Evolutionary conservation across 2,797 vertebrate species (phyloP).

Genomic region (Rhodeus uyekii): DNA sequence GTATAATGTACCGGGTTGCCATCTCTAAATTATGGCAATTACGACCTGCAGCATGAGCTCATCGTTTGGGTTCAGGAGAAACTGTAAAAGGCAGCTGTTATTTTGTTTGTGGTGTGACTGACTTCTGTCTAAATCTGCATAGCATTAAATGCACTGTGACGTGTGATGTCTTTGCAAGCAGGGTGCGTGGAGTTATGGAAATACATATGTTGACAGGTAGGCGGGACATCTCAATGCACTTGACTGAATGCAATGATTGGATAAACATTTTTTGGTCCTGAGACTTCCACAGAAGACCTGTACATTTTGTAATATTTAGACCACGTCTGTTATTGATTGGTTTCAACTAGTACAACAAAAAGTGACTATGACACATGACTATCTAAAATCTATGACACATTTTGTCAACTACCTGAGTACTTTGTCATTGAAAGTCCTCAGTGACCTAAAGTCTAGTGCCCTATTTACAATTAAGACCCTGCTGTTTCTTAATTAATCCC

Average conservation of each 20-base stretch:
- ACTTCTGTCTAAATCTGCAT: too few species aligned
- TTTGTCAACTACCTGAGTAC: background rate
- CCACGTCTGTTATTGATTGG: background rate
- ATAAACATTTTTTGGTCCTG: background rate
- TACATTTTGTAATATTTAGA: background rate
- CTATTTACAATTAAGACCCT: constrained; percentile 45
- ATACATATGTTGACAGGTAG: background rate
- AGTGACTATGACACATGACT: background rate
- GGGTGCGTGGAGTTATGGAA: background rate
- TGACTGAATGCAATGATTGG: background rate
- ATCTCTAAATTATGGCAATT: background rate
- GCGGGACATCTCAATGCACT: background rate
- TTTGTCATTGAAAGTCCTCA: background rate
- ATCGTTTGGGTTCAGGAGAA: background rate
- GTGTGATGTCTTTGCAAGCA: background rate
- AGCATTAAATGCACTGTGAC: too few species aligned
- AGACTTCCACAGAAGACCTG: background rate
- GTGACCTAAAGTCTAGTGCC: background rate
- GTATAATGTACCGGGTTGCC: background rate
- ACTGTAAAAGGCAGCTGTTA: too few species aligned
- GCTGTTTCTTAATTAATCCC: constrained; percentile 51
- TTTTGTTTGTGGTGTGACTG: too few species aligned
- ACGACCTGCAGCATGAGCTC: background rate
- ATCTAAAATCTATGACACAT: background rate
- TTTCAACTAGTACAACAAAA: background rate